Evolutionary conservation across 2,888 invertebrate genomes (phyloP), one percentile per base, ranked within the genome.

Genomic region (Scaptomyza reducta): DNA sequence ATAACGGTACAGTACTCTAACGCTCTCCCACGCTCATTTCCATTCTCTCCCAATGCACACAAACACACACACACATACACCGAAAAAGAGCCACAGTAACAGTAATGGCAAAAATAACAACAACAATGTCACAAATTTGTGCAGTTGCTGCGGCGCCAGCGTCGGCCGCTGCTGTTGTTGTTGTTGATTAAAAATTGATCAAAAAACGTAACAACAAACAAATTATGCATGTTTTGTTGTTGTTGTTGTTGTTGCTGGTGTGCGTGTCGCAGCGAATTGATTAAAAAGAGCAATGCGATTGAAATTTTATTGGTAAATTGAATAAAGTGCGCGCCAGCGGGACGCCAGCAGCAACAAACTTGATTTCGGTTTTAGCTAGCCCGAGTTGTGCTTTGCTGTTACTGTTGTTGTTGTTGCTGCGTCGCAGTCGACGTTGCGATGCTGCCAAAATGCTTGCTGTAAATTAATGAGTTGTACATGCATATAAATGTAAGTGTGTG

Each of bases 301-400:
- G 89, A 78, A 90, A 90, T 87, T 89, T 90, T 89, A 90, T 90
- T 90, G 89, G 89, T 80, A 90, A 90, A 90, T 90, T 90, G 90
- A 90, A 90, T 83, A 83, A 83, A 82, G 76, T 83, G 80, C 87
- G 76, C 84, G 63, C 64, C 60, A 27, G 27, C 27, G 59, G 68
- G 74, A 60, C 49, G 55, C 55, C 69, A 54, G 47, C 63, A 58
- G 46, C 70, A n/a, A 2, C 58, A 70, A 81, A 81, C 85, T 72
- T 79, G 67, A 61, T 65, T 62, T 40, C 59, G 58, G 56, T 69
- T 40, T 41, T 45, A 40, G 40, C 40, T 16, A 31, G 42, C 38
- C n/a, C n/a, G 42, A 11, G 22, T 35, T 16, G 14, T 57, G 38
- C 3, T 55, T 38, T 51, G 29, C 27, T 57, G 18, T 53, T 35